phyloP scores from a whole-genome alignment of 2,113 vertebrate genomes.

The Cranoglanis bouderius region DNA sequence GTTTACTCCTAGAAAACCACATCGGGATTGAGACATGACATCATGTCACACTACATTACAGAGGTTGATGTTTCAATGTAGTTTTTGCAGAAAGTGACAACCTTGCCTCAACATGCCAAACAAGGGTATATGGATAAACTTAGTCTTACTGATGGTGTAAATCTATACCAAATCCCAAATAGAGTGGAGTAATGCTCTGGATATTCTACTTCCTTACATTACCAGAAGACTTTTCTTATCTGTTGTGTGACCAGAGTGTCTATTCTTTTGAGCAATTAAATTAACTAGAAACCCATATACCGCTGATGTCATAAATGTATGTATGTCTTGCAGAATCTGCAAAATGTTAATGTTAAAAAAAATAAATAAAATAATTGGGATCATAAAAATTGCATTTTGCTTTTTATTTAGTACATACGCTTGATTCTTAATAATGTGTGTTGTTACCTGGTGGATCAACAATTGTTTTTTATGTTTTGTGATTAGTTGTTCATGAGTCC shows the following conservation, averaged over 20 bases:
- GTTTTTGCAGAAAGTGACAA: background rate
- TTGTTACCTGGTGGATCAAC: too few relatives aligned
- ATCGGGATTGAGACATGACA: background rate
- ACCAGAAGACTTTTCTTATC: background rate
- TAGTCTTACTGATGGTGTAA: too few relatives aligned
- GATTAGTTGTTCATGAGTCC: too few relatives aligned
- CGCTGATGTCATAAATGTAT: too few relatives aligned
- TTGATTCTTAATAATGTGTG: too few relatives aligned
- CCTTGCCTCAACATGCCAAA: background rate
- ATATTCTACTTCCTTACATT: background rate
- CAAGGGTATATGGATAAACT: background rate
- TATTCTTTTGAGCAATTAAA: background rate
- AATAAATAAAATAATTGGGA: too few relatives aligned
- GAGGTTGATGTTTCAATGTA: background rate
- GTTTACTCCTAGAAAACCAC: constrained; percentile 30
- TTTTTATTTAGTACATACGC: too few relatives aligned
- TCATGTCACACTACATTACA: background rate
- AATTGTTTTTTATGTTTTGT: too few relatives aligned
- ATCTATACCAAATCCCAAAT: background rate
- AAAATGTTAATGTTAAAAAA: too few relatives aligned
- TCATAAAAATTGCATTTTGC: too few relatives aligned
- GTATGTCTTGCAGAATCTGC: too few relatives aligned
- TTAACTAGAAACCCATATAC: background rate
- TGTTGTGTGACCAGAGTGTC: background rate
- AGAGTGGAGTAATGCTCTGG: background rate